Evolutionary conservation across 2,113 vertebrate genomes (phyloP).

Genomic region (Pyrgilauda ruficollis): DNA sequence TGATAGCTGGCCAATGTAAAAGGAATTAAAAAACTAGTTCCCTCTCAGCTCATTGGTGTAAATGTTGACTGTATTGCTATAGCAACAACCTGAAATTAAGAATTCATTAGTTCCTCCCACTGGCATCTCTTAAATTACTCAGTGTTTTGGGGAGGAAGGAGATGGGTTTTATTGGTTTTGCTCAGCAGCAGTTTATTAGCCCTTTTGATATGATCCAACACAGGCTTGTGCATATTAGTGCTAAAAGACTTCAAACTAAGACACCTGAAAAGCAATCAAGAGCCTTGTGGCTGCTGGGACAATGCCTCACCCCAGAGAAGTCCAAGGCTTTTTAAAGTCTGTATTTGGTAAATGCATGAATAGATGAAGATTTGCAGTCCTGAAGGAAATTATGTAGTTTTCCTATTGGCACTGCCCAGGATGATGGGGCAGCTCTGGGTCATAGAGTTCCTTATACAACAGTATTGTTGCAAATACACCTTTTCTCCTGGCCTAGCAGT

Average conservation of each 20-base stretch:
- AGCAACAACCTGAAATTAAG: not conserved
- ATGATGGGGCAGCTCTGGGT: not conserved
- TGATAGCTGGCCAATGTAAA: not conserved
- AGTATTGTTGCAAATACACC: not conserved
- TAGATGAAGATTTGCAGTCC: not conserved
- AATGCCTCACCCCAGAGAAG: not conserved
- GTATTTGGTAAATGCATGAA: not conserved
- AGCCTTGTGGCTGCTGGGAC: not conserved
- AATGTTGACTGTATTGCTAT: not conserved
- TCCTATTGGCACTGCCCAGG: not conserved
- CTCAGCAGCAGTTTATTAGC: not conserved
- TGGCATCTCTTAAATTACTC: not conserved
- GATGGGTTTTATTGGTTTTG: not conserved
- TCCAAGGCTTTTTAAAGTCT: not conserved
- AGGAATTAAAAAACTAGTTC: not conserved
- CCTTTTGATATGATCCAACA: not conserved
- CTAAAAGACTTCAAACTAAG: not conserved
- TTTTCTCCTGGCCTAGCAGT: fast-evolving
- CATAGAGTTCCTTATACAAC: not conserved
- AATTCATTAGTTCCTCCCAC: not conserved
- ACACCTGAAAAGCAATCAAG: not conserved
- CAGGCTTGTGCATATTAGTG: not conserved
- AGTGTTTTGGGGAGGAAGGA: not conserved
- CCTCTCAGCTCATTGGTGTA: not conserved
- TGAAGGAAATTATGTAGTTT: not conserved